Evolutionary conservation across 64 coral and sea anemone genomes (phyloP), one percentile per base, ranked within the genome.

Genomic region (Cladopsammia gracilis): DNA sequence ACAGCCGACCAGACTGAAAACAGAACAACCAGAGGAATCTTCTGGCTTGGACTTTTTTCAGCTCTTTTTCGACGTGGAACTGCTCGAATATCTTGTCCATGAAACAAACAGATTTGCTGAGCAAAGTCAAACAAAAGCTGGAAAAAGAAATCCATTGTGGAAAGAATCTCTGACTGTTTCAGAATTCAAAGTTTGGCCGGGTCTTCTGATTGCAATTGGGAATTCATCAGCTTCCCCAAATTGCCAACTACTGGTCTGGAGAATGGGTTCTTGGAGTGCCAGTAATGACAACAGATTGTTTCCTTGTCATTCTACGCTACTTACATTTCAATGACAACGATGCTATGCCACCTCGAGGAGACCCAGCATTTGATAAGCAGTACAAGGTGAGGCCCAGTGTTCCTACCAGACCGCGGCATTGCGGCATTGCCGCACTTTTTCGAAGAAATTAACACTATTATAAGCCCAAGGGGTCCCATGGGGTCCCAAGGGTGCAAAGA

Each of bases 321-420:
- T 16, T 95, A 57, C 78, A 95, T 23, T 89, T 90, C 56, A 90
- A 23, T 70, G 87, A 86, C 70, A 83, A 62, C 50, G 25, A 53
- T 57, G 46, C 25, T n/a, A 74, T 76, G 83, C 77, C 76, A 89
- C 61, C 75, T 56, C 77, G 60, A 72, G 69, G 77, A 34, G 69
- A 85, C 14, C 64, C 64, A 34, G 70, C 25, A 77, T 94, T 82
- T 89, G 87, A 94, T 25, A 76, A 54, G 47, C 47, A 89, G 7
- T 94, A 88, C 75, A 94, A 75, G 61, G 83, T 94, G 26, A 57
- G n/a, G n/a, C n/a, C n/a, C n/a, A n/a, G n/a, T n/a, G n/a, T n/a
- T n/a, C n/a, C n/a, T n/a, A n/a, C n/a, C n/a, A n/a, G n/a, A n/a
- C n/a, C n/a, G n/a, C n/a, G n/a, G n/a, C n/a, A n/a, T n/a, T n/a